A percentile compares a stretch with the other conserved stretches of the same genome.
These are phyloP conservation scores for Mormyrus proboscirostris DNA, from an alignment of 2,797 vertebrate genomes.

Conservation along the genomic window DNA sequence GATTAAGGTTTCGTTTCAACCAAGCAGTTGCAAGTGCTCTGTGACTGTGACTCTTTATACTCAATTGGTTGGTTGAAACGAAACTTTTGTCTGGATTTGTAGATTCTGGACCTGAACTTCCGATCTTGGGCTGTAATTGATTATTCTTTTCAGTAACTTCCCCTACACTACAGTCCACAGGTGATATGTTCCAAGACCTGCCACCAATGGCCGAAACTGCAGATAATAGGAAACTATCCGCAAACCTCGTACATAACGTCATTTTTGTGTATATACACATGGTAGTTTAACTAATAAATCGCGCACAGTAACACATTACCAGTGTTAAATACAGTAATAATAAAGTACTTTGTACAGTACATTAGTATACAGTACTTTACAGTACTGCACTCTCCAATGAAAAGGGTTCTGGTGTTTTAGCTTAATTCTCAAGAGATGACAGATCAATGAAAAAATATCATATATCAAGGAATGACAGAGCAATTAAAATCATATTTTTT, in stretches of 20 bases:
- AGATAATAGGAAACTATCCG: background rate
- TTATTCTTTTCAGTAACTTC: background rate
- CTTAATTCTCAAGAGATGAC: background rate
- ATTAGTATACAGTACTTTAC: background rate
- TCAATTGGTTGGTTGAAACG: background rate
- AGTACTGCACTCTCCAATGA: background rate
- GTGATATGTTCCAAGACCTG: background rate
- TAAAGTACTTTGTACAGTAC: background rate
- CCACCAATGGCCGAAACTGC: background rate
- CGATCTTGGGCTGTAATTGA: background rate
- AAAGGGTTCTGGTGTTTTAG: background rate
- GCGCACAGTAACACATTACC: background rate
- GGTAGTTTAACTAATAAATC: background rate
- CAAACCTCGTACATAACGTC: background rate
- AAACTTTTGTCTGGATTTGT: background rate
- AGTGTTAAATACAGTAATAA: background rate
- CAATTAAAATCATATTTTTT: background rate
- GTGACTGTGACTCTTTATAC: background rate
- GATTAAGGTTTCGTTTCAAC: background rate
- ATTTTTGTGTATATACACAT: background rate
- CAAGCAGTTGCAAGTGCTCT: background rate
- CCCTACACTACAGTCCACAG: background rate
- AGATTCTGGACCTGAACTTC: background rate
- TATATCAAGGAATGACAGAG: background rate
- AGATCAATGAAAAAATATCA: background rate